phyloP scores from a whole-genome alignment of 2,113 vertebrate genomes.

The Calidris pygmaea region DNA sequence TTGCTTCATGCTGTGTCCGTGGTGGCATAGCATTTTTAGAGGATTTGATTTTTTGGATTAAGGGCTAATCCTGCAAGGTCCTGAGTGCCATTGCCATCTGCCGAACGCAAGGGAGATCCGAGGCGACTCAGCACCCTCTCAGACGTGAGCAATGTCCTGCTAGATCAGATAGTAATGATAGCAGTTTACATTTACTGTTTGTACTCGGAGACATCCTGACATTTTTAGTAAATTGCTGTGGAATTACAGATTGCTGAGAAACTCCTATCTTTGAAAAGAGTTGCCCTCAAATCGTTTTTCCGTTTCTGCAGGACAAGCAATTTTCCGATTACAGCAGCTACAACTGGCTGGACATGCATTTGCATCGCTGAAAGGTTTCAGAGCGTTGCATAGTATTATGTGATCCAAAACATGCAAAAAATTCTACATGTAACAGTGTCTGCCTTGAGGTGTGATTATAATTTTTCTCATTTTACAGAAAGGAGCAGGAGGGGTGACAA shows the following conservation, averaged over 20 bases:
- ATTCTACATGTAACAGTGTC: neutral
- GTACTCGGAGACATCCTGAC: neutral
- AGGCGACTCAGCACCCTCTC: neutral
- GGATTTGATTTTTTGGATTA: constrained; percentile 39
- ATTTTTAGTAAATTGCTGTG: constrained; percentile 10
- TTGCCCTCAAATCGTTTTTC: neutral
- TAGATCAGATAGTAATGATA: neutral
- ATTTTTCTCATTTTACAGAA: neutral
- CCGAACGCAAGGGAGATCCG: neutral
- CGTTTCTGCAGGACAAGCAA: constrained; percentile 8
- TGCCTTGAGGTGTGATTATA: neutral
- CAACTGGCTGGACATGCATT: neutral
- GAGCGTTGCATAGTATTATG: neutral
- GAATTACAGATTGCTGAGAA: constrained; percentile 25
- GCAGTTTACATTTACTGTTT: constrained; percentile 17
- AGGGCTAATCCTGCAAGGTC: constrained; percentile 26
- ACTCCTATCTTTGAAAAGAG: neutral
- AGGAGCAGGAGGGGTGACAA: neutral
- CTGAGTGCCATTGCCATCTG: neutral
- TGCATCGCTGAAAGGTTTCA: constrained; percentile 36
- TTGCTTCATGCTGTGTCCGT: neutral
- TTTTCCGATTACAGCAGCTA: constrained; percentile 30
- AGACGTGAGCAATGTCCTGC: neutral
- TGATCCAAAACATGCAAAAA: neutral
- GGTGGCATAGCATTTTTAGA: neutral